Base-by-base conservation (phyloP, 2,797 vertebrate species). In the Pogoniulus pusillus region DNA sequence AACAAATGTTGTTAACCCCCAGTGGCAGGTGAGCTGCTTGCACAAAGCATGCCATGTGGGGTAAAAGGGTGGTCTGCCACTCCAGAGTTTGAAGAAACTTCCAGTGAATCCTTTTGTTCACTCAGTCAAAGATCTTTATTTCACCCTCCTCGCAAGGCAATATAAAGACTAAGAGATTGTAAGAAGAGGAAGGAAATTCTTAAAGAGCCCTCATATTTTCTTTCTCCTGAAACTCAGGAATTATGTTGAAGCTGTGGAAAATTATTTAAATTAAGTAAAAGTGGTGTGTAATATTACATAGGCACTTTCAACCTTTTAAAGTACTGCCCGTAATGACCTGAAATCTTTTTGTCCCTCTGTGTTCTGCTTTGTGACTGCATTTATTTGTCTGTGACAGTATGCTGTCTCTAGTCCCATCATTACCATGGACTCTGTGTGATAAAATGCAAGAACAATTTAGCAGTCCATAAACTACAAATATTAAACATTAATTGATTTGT, bases 401-500 rank as follows among this genome's bases (percentile, higher is more conserved):
- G 70, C 63, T 91, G 27, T 45, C 75, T 64, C n/a, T 49, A 71
- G 19, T 75, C 14, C 74, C 69, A 76, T 73, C 49, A 60, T 51
- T 77, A 62, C 5, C 26, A 30, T 80, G 51, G 26, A 32, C 9
- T 85, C 27, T 80, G 12, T 63, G 39, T 73, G 63, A 89, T 89
- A 83, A 94, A 87, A 24, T 41, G 16, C 64, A 35, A 65, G 78
- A 90, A 53, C 24, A 83, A 77, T 71, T 91, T 94, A 87, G 87
- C 73, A 79, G 49, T 18, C 75, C 87, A 82, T 88, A 94, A 92
- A 83, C 12, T 58, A 81, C 65, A 93, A 82, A 55, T 27, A 66
- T 90, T 92, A 85, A 85, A 62, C 85, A 75, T 39, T 73, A 86
- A 88, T 95, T 93, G 66, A 80, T 91, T 91, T 80, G 6, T 92